These are phyloP conservation scores for Clarias pachynema DNA, from an alignment of 2,797 vertebrate genomes.

Conservation along the genomic window DNA sequence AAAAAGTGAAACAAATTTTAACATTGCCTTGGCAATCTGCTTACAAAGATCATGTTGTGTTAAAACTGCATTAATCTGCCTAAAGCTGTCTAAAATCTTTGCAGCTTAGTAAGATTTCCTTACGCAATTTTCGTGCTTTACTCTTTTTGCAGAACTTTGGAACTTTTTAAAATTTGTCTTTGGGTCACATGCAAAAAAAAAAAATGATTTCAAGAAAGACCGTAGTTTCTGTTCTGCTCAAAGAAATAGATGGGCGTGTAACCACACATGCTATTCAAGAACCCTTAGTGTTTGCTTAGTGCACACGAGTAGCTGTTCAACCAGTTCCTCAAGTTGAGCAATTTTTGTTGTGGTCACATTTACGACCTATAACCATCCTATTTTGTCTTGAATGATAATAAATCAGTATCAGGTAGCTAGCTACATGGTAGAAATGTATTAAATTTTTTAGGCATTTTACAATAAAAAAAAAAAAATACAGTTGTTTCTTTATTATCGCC, in stretches of 20 bases:
- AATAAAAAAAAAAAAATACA: not conserved
- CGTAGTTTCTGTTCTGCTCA: not conserved
- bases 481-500: not conserved
- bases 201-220: not conserved
- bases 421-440: not conserved
- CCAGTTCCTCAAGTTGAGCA: slow-evolving; percentile 2
- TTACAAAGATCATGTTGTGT: not conserved
- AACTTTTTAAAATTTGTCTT: not conserved
- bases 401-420: not conserved
- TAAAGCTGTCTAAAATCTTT: not conserved
- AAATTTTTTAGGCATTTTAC: not conserved
- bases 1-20: not conserved
- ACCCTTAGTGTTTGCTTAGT: not conserved
- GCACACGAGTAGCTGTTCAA: not conserved
- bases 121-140: not conserved
- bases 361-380: not conserved
- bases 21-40: not conserved
- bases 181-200: not conserved
- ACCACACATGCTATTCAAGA: not conserved
- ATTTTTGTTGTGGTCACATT: not conserved
- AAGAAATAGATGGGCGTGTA: not conserved
- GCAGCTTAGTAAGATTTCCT: not conserved
- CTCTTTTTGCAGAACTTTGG: not conserved
- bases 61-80: not conserved
- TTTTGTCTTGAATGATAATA: not conserved